Conservation (phyloP, 2,113 vertebrate species). For the Lynx canadensis region DNA sequence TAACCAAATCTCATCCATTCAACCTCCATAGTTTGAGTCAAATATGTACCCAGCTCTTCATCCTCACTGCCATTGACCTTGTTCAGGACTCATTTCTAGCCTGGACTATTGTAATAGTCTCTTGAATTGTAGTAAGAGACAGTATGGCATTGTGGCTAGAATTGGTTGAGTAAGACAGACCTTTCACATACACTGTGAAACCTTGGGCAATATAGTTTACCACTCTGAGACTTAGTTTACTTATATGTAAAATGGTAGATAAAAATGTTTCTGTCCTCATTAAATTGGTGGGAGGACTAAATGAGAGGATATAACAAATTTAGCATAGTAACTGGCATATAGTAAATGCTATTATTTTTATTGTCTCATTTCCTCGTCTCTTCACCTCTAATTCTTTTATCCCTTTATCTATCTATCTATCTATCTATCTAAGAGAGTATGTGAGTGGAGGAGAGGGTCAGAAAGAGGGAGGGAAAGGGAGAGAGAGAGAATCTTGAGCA, state of each 20-base stretch:
- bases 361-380: background rate
- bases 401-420: background rate
- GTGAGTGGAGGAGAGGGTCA: too few relatives aligned
- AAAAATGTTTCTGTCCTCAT: background rate
- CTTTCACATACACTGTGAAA: background rate
- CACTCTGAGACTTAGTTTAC: slow-evolving; percentile 11
- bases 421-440: too few relatives aligned
- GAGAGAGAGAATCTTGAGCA: too few relatives aligned
- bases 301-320: background rate
- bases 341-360: slow-evolving; percentile 31
- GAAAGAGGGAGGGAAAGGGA: too few relatives aligned
- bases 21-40: background rate
- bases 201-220: background rate
- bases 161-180: background rate
- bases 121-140: background rate
- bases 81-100: background rate
- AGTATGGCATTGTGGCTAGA: background rate
- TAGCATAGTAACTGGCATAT: background rate
- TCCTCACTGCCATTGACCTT: background rate
- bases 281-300: background rate
- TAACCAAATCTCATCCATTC: background rate
- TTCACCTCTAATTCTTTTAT: background rate
- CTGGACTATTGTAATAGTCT: background rate
- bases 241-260: background rate
- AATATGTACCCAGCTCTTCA: background rate